These are phyloP conservation scores for Gorilla gorilla DNA, from an alignment of 2,113 vertebrate species.

Conservation along the genomic window DNA sequence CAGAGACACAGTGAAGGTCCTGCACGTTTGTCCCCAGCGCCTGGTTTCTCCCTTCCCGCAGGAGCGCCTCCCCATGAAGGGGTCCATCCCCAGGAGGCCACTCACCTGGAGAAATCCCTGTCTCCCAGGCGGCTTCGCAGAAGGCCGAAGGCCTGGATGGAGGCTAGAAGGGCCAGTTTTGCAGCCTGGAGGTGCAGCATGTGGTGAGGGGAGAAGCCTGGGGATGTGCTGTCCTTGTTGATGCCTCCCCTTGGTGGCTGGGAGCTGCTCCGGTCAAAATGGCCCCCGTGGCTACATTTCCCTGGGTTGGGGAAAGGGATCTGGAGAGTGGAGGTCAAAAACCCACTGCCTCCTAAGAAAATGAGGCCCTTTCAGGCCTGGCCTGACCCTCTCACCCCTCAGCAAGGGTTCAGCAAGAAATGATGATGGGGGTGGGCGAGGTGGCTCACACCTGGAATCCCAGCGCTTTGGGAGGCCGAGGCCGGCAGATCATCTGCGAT, in stretches of 20 bases:
- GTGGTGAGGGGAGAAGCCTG: constrained; percentile 90
- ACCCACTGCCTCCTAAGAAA: not conserved
- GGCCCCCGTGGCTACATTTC: constrained; percentile 93
- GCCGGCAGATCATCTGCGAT: too few species aligned
- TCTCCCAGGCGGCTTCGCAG: constrained; percentile 85
- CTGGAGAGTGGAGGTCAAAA: not conserved
- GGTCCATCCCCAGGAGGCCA: not conserved
- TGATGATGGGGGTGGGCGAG: not conserved
- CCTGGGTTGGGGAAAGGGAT: constrained; percentile 77
- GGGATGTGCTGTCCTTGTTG: constrained; percentile 91
- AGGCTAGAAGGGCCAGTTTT: constrained; percentile 86
- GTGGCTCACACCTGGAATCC: too few species aligned
- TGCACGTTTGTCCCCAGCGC: not conserved
- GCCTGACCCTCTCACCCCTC: not conserved
- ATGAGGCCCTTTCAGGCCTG: not conserved
- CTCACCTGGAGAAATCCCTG: constrained; percentile 85
- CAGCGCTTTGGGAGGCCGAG: too few species aligned
- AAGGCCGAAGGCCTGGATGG: constrained; percentile 85
- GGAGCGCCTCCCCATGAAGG: not conserved
- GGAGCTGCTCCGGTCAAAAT: constrained; percentile 87
- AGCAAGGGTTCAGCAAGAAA: not conserved
- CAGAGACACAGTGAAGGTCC: not conserved
- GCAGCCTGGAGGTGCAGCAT: constrained; percentile 87
- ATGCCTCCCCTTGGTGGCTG: constrained; percentile 88
- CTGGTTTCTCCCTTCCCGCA: not conserved